Base-by-base conservation (phyloP, 1,140 invertebrate species). In the Melanaphis sacchari region DNA sequence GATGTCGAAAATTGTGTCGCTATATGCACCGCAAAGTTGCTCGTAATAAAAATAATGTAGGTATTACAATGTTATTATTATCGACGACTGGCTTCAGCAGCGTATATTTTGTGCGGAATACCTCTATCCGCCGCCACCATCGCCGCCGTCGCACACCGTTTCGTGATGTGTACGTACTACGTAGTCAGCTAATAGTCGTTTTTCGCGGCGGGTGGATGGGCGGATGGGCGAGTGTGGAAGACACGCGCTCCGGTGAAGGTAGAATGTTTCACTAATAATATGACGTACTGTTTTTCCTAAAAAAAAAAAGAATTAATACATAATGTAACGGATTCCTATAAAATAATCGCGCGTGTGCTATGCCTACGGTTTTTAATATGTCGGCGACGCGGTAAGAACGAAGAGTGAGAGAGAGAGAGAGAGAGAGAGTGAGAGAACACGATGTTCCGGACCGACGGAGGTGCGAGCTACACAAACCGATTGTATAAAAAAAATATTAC, bases 251-350 rank as follows among this genome's bases (percentile, higher is more conserved):
- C 59, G 59, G 59, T n/a, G 15, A 76, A 76, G 59, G 59, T n/a
- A 76, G n/a, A 76, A 76, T 76, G 36, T 76, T 18, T n/a, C 59
- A 76, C 31, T 76, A n/a, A 76, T 76, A n/a, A 31, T 59, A 59
- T 59, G 54, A 66, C 9, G 59, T 76, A 76, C 59, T n/a, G 31
- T 76, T 18, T 76, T 66, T 66, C 31, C 2, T n/a, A 66, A n/a
- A 76, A 76, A 76, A 52, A 66, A 66, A 54, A 54, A 54, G 24
- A 54, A n/a, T 76, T 76, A 18, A n/a, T 18, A 76, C 59, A 76
- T 76, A 76, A 76, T 76, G n/a, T n/a, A 76, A 76, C 59, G 59
- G 59, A 76, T 76, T 76, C 59, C 59, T 36, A n/a, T n/a, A 76
- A 76, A 76, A n/a, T 76, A 76, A n/a, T 76, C 4, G 59, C 59